Conservation (phyloP, 35 echinoderm and acorn worm genomes). For the Lytechinus variegatus region DNA sequence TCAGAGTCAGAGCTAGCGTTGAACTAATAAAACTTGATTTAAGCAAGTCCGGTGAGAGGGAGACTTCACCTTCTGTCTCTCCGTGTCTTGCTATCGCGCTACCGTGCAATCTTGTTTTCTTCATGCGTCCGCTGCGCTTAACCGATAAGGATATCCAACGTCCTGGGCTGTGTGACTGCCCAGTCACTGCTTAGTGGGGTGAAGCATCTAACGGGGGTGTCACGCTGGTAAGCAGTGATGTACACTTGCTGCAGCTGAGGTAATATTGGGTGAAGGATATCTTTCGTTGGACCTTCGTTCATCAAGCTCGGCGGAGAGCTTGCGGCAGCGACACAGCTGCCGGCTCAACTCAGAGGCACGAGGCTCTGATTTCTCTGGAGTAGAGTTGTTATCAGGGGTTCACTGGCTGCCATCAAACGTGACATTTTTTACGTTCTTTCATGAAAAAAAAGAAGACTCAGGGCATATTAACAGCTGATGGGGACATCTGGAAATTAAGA, state of each 20-base stretch:
- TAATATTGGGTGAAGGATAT: not conserved
- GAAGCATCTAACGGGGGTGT: not conserved
- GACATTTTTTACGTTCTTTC: slow-evolving; percentile 15
- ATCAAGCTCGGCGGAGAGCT: not conserved
- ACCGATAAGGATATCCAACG: slow-evolving; percentile 10
- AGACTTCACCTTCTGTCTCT: not conserved
- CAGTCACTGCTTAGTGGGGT: not conserved
- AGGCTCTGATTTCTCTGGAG: not conserved
- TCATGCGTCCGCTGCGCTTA: slow-evolving; percentile 13
- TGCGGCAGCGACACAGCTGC: not conserved
- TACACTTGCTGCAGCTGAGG: not conserved
- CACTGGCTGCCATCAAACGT: not conserved
- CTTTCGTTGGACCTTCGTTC: not conserved
- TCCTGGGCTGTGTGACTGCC: not conserved
- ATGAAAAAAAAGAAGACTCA: not conserved
- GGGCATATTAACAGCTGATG: not conserved
- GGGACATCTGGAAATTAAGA: not conserved
- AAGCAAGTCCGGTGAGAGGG: not conserved
- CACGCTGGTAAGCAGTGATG: not conserved
- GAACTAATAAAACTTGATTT: slow-evolving; percentile 14
- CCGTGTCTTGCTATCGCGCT: not conserved
- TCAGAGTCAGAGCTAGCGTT: not conserved
- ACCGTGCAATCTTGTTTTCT: slow-evolving; percentile 11
- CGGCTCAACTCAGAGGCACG: not conserved
- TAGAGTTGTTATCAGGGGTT: not conserved